Evolutionary conservation across 2,888 invertebrate species (phyloP), one percentile per base, ranked within the genome.

Genomic region (Drosophila fulvimacula): DNA sequence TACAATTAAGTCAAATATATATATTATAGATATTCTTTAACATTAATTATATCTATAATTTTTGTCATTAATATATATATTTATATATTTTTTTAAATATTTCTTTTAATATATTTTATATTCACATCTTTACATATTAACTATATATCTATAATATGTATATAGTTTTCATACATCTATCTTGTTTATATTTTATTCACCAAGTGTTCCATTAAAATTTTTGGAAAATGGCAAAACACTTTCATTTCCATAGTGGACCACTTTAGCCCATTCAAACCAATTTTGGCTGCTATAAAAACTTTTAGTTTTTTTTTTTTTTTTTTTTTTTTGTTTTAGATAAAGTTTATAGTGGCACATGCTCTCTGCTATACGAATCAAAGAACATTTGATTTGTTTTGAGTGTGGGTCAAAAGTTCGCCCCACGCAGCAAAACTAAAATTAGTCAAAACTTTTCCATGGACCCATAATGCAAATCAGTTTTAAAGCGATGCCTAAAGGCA

Each of bases 361-460:
- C 36, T 15, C 21, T 21, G 7, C 7, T 19, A 13, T 38, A 9
- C 0, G 5, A 3, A 19, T 19, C 49, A 34, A 34, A 51, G 51
- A 51, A 19, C 44, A 55, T 62, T 75, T 62, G 27, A 15, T 59
- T 56, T 36, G 17, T 9, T 55, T 46, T 56, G 38, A 73, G 84
- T 87, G 64, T 75, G 82, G 82, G 82, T 82, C 82, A 82, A 76
- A 88, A 84, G 88, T 82, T 88, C 79, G 75, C 41, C 70, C 69
- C 69, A 68, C 77, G 39, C 46, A 64, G 30, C 46, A 34, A 61
- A 60, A 44, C 86, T 82, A 82, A 86, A 74, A 80, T 82, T 84
- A 88, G 88, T 84, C 63, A 66, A 68, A 78, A 68, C 56, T 69
- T 71, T 73, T 79, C 69, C 69, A 73, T 59, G 36, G 49, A 49